These are phyloP conservation scores for Peromyscus californicus DNA, from an alignment of 2,113 vertebrate genomes.

Conservation along the genomic window DNA sequence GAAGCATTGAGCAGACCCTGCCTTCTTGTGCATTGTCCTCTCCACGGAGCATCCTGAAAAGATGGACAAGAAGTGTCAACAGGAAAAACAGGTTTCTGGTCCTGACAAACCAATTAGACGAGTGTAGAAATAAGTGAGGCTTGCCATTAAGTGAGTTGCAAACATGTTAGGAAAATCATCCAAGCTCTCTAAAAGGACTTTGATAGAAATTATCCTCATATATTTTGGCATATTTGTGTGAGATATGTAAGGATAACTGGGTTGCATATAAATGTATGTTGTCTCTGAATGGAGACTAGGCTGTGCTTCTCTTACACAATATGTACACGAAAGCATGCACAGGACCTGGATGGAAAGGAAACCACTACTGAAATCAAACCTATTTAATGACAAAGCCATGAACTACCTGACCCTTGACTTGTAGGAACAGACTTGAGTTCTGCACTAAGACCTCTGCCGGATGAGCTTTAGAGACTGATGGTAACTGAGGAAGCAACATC, in stretches of 20 bases:
- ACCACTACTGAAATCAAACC: background rate
- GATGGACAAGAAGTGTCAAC: constrained; percentile 87
- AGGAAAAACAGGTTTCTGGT: constrained; percentile 87
- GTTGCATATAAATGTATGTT: background rate
- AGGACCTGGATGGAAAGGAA: background rate
- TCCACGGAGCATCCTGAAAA: constrained; percentile 86
- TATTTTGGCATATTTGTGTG: background rate
- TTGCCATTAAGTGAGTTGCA: constrained; percentile 84
- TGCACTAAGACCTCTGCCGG: background rate
- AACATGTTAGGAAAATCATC: constrained; percentile 81
- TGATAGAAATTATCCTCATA: background rate
- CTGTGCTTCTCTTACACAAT: background rate
- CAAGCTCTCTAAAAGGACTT: constrained; percentile 72
- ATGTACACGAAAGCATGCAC: background rate
- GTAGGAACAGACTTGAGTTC: background rate
- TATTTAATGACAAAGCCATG: background rate
- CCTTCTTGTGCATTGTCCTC: constrained; percentile 77
- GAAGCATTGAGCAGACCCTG: constrained; percentile 82
- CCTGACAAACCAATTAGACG: constrained; percentile 88
- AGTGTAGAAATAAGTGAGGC: constrained; percentile 81
- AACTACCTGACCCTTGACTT: background rate
- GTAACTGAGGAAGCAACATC: background rate
- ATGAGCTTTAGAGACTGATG: constrained; percentile 1
- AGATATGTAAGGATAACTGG: background rate
- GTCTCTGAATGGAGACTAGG: background rate